These are phyloP conservation scores for Antitype chi DNA, from an alignment of 2,888 invertebrate species.

Conservation along the genomic window DNA sequence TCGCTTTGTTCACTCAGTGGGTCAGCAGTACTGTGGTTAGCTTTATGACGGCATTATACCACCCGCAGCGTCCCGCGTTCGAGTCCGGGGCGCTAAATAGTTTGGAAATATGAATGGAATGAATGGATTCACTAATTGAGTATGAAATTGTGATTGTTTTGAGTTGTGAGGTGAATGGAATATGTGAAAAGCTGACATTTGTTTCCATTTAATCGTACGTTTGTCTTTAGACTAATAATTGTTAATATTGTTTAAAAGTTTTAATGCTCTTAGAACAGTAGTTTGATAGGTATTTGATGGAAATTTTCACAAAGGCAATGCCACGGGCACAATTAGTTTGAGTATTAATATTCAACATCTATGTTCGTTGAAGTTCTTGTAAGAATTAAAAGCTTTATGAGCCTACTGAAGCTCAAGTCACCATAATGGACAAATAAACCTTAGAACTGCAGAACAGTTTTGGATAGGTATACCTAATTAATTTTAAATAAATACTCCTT, in stretches of 20 bases:
- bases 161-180: slow-evolving; percentile 10
- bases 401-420: neutral
- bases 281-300: neutral
- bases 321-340: neutral
- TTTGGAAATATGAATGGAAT: slow-evolving; percentile 70
- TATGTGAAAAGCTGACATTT: neutral
- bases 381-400: neutral
- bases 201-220: neutral
- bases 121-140: slow-evolving; percentile 70
- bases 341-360: slow-evolving; percentile 1
- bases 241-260: neutral
- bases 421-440: neutral
- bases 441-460: neutral
- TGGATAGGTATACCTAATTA: neutral
- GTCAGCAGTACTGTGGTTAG: slow-evolving; percentile 81
- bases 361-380: neutral
- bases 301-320: slow-evolving; percentile 9
- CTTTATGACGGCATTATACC: slow-evolving; percentile 85
- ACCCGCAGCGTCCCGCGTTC: slow-evolving; percentile 81
- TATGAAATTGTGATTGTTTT: slow-evolving; percentile 64
- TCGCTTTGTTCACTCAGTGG: slow-evolving; percentile 71
- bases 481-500: neutral
- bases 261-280: neutral
- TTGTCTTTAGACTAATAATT: neutral
- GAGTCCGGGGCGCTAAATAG: slow-evolving; percentile 74